Evolutionary conservation across 1,140 invertebrate species (phyloP).

Genomic region (Aphelenchoides avenae): DNA sequence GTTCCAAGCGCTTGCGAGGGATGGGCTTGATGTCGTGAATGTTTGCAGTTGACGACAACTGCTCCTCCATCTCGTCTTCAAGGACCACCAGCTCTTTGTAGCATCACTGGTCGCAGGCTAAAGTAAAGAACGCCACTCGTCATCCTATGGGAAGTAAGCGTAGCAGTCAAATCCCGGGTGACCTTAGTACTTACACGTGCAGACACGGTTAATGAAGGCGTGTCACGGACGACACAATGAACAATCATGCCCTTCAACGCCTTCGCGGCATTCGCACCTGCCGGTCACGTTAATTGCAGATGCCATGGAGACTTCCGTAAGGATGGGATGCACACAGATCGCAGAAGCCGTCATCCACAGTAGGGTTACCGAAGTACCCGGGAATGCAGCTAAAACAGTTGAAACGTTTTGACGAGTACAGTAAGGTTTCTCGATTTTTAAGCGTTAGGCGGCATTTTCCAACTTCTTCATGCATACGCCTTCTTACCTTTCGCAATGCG

Average conservation of each 20-base stretch:
- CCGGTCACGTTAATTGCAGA: conserved; percentile 74
- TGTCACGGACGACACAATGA: conserved; percentile 72
- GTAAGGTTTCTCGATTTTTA: too few relatives aligned
- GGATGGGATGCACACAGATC: conserved; percentile 64
- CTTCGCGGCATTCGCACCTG: conserved; percentile 72
- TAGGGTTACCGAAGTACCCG: conserved; percentile 74
- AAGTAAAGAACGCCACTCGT: conserved; percentile 12
- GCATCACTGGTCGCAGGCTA: conserved; percentile 79
- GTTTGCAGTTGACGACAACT: conserved; percentile 63
- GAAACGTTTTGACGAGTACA: too few relatives aligned
- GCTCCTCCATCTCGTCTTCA: conserved; percentile 66
- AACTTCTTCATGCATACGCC: too few relatives aligned
- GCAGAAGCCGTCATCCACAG: conserved; percentile 69
- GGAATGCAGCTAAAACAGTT: conserved; percentile 66
- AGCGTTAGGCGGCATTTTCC: too few relatives aligned
- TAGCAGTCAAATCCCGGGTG: too few relatives aligned
- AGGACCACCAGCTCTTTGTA: conserved; percentile 75
- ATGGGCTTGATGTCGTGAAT: conserved; percentile 70
- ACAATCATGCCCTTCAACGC: conserved; percentile 77
- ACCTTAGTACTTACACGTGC: conserved; percentile 70
- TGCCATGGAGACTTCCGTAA: conserved; percentile 70
- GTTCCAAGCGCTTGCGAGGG: conserved; percentile 67
- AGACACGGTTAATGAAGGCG: conserved; percentile 71
- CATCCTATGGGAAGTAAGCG: too few relatives aligned
- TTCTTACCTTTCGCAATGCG: conserved; percentile 66